Evolutionary conservation across 2,888 invertebrate genomes (phyloP).

Genomic region (Podotricha telesiphe): DNA sequence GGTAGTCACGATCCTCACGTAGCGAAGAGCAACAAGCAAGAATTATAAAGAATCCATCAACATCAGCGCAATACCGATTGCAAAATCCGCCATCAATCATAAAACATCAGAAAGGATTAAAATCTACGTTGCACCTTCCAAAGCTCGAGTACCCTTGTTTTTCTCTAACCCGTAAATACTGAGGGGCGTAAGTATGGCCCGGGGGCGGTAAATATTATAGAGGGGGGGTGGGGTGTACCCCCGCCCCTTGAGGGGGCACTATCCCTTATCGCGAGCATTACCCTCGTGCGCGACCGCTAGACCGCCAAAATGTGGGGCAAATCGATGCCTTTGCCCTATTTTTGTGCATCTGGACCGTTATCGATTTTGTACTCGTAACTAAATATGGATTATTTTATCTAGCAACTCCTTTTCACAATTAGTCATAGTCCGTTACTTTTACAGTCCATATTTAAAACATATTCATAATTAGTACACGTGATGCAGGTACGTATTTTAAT

Average conservation of each 20-base stretch:
- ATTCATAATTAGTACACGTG: too few species aligned
- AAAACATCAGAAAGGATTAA: constrained; percentile 84
- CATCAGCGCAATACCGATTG: constrained; percentile 75
- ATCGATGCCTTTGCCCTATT: constrained; percentile 82
- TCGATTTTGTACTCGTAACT: constrained; percentile 66
- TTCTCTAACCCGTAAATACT: constrained; percentile 84
- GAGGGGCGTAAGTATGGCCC: constrained; percentile 83
- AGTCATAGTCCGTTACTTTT: too few species aligned
- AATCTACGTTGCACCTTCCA: constrained; percentile 84
- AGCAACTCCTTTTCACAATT: background rate
- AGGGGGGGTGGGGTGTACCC: constrained; percentile 68
- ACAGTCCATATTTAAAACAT: too few species aligned
- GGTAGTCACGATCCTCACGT: constrained; percentile 56
- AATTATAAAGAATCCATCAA: constrained; percentile 80
- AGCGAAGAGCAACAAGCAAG: constrained; percentile 57
- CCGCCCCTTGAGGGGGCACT: constrained; percentile 74
- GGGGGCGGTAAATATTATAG: constrained; percentile 83
- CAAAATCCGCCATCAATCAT: constrained; percentile 83
- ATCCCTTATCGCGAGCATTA: constrained; percentile 84
- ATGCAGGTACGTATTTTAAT: background rate
- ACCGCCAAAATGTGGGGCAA: constrained; percentile 82
- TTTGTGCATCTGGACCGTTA: constrained; percentile 83
- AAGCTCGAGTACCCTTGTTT: constrained; percentile 84
- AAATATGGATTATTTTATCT: constrained; percentile 45
- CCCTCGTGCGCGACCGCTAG: constrained; percentile 79